These are phyloP conservation scores for Sinocyclocheilus maitianheensis DNA, from an alignment of 2,113 vertebrate species.

Conservation along the genomic window DNA sequence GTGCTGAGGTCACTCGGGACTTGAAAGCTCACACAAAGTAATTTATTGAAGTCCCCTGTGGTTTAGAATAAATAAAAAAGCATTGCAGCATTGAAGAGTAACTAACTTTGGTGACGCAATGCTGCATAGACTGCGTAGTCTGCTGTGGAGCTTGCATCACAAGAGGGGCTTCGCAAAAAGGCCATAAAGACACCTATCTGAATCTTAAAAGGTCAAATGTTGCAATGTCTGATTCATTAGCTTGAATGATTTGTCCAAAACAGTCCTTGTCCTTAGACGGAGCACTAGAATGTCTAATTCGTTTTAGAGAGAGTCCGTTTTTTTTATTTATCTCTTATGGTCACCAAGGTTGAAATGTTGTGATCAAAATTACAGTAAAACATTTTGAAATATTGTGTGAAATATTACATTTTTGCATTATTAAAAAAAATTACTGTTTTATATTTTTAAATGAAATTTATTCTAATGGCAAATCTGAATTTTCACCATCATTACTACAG, in stretches of 20 bases:
- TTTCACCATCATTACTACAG: no score
- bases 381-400: no score
- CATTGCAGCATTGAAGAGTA: background rate
- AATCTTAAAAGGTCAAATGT: background rate
- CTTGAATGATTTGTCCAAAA: background rate
- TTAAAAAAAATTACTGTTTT: no score
- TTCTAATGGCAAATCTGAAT: background rate
- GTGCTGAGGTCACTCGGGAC: constrained; percentile 49
- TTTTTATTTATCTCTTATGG: no score
- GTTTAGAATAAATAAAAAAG: background rate
- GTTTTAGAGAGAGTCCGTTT: background rate
- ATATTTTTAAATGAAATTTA: background rate
- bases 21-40: constrained; percentile 52
- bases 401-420: no score
- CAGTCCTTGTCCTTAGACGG: background rate
- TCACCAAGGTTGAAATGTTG: no score
- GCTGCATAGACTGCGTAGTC: background rate
- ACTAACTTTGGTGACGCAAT: background rate
- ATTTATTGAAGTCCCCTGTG: constrained; percentile 43
- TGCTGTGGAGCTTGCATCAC: background rate
- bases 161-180: background rate
- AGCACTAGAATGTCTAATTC: background rate
- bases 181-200: background rate
- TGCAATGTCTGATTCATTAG: background rate
- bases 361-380: no score